Percentiles rank a stretch among this genome's conserved stretches.
These are phyloP conservation scores for Brenthis daphne DNA, from an alignment of 2,888 invertebrate species.

Conservation along the genomic window DNA sequence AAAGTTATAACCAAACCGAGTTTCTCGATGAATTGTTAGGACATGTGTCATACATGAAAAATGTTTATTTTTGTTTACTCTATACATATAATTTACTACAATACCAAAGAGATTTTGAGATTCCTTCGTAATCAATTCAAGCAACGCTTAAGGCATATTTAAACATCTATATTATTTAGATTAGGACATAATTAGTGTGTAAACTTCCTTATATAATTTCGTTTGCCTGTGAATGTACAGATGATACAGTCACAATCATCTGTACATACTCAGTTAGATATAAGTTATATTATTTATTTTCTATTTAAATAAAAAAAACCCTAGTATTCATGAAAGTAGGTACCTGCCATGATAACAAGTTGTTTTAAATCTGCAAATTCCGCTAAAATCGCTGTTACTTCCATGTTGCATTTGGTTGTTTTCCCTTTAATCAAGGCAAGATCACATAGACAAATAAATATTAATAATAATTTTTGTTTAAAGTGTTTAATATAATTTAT, in stretches of 20 bases:
- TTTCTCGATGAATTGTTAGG: slow-evolving; percentile 13
- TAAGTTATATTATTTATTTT: slow-evolving; percentile 24
- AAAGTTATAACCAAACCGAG: slow-evolving; percentile 25
- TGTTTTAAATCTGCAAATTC: neutral
- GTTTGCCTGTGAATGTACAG: slow-evolving; percentile 15
- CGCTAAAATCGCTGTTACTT: neutral
- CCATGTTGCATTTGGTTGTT: neutral
- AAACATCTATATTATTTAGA: neutral
- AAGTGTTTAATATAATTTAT: neutral
- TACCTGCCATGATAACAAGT: neutral
- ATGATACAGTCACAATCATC: slow-evolving; percentile 1
- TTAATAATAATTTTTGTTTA: neutral
- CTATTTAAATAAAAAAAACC: slow-evolving; percentile 1
- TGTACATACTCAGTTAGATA: slow-evolving; percentile 1
- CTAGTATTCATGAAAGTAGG: neutral
- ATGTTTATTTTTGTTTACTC: neutral
- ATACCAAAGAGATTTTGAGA: no score
- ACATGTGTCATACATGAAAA: slow-evolving; percentile 1
- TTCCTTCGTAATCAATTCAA: no score
- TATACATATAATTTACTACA: no score
- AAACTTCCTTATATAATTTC: slow-evolving; percentile 6
- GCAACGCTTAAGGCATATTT: neutral
- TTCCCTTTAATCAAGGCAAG: neutral
- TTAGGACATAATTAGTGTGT: slow-evolving; percentile 22
- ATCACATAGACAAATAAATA: slow-evolving; percentile 5